phyloP scores from a whole-genome alignment of 2,888 invertebrate genomes.

The Nasonovia ribisnigri region DNA sequence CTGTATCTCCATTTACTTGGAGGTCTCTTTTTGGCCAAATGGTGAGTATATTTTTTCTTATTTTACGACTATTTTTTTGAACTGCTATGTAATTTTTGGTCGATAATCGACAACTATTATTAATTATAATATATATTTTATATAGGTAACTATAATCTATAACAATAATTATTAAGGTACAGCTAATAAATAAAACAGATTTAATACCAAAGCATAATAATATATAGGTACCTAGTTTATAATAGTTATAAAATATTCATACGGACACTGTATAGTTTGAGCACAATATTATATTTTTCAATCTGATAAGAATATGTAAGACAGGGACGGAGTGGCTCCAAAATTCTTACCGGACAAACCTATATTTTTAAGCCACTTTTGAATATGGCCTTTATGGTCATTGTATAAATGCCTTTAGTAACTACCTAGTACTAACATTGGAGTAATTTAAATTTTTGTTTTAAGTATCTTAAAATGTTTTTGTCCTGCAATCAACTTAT shows the following conservation, averaged over 20 bases:
- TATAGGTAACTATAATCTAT: not conserved
- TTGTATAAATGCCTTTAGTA: too few relatives aligned
- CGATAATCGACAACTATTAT: not conserved
- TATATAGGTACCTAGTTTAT: not conserved
- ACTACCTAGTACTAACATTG: too few relatives aligned
- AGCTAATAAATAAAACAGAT: not conserved
- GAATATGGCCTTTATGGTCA: too few relatives aligned
- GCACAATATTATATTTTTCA: not conserved
- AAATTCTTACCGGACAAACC: too few relatives aligned
- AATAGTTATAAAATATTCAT: not conserved
- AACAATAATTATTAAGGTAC: not conserved
- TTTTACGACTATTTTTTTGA: slow-evolving; percentile 30
- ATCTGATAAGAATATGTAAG: not conserved
- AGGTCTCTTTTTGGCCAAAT: not conserved
- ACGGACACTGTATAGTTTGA: not conserved
- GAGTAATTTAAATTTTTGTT: too few relatives aligned
- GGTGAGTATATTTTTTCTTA: not conserved
- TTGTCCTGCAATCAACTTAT: too few relatives aligned
- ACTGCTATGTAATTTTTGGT: not conserved
- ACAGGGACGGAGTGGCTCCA: too few relatives aligned
- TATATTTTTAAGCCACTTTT: too few relatives aligned
- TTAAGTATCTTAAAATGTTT: too few relatives aligned
- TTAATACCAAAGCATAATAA: not conserved
- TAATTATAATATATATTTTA: not conserved
- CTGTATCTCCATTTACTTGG: not conserved